Evolutionary conservation across 2,888 invertebrate genomes (phyloP), one percentile per base, ranked within the genome.

Genomic region (Leptinotarsa tumamoca): DNA sequence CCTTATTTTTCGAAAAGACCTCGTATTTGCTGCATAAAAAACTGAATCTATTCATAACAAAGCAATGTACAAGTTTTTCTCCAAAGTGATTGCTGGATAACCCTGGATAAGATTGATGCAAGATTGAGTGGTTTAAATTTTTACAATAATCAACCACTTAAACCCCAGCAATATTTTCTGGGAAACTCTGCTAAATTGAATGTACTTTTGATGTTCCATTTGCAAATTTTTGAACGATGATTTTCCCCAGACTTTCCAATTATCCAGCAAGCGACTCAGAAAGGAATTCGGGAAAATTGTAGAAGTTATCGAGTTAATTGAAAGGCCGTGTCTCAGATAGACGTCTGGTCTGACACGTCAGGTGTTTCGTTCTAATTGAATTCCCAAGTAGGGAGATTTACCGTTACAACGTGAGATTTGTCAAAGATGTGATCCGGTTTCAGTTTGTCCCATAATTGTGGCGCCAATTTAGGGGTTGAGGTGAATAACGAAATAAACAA

Each of bases 341-440:
- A 43, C 43, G 63, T 63, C 63, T 63, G 63, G 63, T 63, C 63
- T 43, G n/a, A 63, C 63, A 63, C 63, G 63, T 63, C 63, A 63
- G 63, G 43, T 63, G 63, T 10, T 27, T 63, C 63, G 63, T 43
- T 43, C 18, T 63, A 63, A 63, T 63, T 63, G 63, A 63, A 63
- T 63, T 63, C 43, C 63, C 27, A 63, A 63, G 63, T 43, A 13
- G 63, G 63, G 43, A 63, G 63, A 63, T 43, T 63, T 43, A 63
- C 33, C 43, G 63, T n/a, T 63, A 33, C 33, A 43, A 63, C n/a
- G 33, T 63, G 33, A n/a, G 17, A 63, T 33, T 43, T 33, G 43
- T 43, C 18, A 33, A 17, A 33, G 43, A 63, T 63, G 5, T 3
- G 63, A 63, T 63, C 43, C 5, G 33, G n/a, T 43, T 43, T 17